Evolutionary conservation across 2,113 vertebrate species (phyloP), one percentile per base, ranked within the genome.

Genomic region (Cololabis saira): DNA sequence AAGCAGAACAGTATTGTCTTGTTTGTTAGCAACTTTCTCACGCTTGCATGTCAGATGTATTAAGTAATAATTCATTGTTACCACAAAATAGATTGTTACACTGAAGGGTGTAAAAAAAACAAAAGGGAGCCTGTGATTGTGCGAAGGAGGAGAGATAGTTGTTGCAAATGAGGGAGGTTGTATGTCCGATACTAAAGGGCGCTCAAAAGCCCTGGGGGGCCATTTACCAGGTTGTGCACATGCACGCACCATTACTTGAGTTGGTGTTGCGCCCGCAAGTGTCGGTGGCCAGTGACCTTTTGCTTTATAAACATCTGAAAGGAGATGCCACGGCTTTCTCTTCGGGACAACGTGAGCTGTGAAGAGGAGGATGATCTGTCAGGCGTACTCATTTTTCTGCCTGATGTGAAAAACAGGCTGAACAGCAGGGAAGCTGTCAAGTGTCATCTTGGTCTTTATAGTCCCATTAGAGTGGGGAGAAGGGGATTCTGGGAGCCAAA

Each of bases 181-280:
- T 47, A 13, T 63, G n/a, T n/a, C n/a, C n/a, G 19, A 16, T 37
- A 50, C 43, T 30, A 12, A 69, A 70, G 50, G 61, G 58, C 59
- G 80, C 49, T 68, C 41, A 1, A 57, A 70, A 67, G 69, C 74
- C 72, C 50, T 13, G 12, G 52, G 53, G 80, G 71, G 19, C 58
- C 64, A 78, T 89, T 90, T 79, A 79, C 81, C 82, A 86, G 90
- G 88, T 87, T 88, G 87, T 66, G 74, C 79, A 63, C 52, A 81
- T 65, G 72, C 56, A 50, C 30, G 47, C 53, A n/a, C 27, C 69
- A 30, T 53, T 43, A 21, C 67, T 24, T 65, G 9, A 18, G 48
- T 50, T 50, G 68, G 60, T 73, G 40, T 40, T 62, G 15, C 48
- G 18, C 18, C 67, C 54, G 45, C 59, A 44, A 1, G 53, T 7